A percentile compares a stretch with the other conserved stretches of the same genome.
Conservation (phyloP, 1,140 invertebrate genomes). For the Aphelenchoides avenae region DNA sequence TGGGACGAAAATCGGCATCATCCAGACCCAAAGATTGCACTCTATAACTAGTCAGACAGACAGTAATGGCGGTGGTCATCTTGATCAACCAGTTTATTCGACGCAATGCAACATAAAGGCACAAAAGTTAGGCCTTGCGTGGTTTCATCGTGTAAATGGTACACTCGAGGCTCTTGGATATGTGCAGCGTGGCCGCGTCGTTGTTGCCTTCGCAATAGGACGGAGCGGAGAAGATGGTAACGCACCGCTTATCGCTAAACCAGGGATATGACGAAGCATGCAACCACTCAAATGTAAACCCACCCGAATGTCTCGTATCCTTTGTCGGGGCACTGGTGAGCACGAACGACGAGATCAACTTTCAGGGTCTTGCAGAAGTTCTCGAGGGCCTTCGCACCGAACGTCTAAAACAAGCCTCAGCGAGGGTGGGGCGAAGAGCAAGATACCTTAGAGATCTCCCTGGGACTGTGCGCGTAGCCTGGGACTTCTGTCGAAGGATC, state of each 20-base stretch:
- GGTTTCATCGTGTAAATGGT: no score
- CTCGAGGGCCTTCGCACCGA: constrained; percentile 10
- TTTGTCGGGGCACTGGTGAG: constrained; percentile 13
- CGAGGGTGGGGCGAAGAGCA: neutral
- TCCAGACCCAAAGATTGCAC: no score
- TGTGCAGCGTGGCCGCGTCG: no score
- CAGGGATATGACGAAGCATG: no score
- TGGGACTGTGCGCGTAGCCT: neutral
- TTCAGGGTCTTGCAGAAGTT: constrained; percentile 9
- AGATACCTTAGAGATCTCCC: constrained; percentile 14
- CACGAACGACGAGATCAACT: constrained; percentile 15
- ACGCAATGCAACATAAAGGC: no score
- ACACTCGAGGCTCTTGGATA: no score
- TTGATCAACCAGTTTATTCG: no score
- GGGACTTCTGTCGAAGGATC: constrained; percentile 68
- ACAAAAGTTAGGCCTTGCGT: no score
- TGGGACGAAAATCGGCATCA: no score
- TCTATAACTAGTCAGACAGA: no score
- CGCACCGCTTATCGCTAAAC: constrained; percentile 12
- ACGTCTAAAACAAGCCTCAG: constrained; percentile 1
- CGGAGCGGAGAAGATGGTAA: constrained; percentile 21
- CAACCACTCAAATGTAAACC: no score
- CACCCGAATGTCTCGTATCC: constrained; percentile 7
- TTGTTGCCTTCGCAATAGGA: constrained; percentile 12
- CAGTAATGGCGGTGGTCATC: no score